These are phyloP conservation scores for Alosa alosa DNA, from an alignment of 2,113 vertebrate species.

Conservation along the genomic window DNA sequence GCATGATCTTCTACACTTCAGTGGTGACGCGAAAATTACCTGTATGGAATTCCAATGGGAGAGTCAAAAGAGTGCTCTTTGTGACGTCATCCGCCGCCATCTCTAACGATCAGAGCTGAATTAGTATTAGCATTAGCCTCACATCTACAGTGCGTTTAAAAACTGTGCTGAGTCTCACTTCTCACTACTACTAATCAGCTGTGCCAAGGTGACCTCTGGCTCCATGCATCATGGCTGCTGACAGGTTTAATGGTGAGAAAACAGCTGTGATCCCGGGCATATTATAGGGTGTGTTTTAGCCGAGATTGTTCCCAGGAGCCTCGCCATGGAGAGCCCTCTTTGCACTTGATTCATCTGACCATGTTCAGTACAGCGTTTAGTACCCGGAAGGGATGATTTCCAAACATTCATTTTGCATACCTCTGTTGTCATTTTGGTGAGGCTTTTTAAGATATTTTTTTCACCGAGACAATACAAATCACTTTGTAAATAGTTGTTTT, in stretches of 20 bases:
- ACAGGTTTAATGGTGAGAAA: constrained; percentile 9
- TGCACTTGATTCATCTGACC: neutral
- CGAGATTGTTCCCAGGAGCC: neutral
- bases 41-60: neutral
- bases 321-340: neutral
- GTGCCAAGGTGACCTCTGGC: constrained; percentile 10
- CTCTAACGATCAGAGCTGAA: neutral
- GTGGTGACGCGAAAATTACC: neutral
- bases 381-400: neutral
- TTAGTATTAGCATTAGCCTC: neutral
- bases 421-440: neutral
- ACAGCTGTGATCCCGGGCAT: constrained; percentile 12
- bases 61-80: neutral
- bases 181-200: neutral
- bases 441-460: neutral
- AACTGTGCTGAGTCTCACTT: neutral
- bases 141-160: neutral
- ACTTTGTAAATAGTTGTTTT: neutral
- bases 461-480: neutral
- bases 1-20: neutral
- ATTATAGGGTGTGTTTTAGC: neutral
- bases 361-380: neutral
- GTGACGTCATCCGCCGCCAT: neutral
- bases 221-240: neutral
- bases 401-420: neutral